Conservation (phyloP, 2,113 vertebrate species). For the Sebastes schlegelii region DNA sequence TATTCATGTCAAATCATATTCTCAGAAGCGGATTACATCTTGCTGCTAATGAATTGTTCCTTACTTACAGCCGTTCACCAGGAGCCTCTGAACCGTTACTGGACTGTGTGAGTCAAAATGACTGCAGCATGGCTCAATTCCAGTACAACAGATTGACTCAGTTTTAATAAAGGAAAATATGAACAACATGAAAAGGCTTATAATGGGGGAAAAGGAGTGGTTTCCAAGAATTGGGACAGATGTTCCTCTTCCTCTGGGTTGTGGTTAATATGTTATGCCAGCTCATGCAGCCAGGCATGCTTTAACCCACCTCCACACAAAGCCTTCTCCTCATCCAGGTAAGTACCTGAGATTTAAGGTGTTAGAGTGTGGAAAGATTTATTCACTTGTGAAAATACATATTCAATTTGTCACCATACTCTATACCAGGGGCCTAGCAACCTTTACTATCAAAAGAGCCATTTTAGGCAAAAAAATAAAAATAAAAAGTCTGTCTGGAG, state of each 20-base stretch:
- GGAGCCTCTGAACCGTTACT: slow-evolving; percentile 23
- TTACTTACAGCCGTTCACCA: neutral
- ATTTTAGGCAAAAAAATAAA: too few relatives aligned
- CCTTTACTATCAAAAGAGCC: too few relatives aligned
- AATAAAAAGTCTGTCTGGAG: too few relatives aligned
- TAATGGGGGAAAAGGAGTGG: slow-evolving; percentile 53
- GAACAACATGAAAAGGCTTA: slow-evolving; percentile 51
- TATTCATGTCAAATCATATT: too few relatives aligned
- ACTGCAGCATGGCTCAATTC: slow-evolving; percentile 35
- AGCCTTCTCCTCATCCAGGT: neutral
- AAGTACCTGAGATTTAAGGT: neutral
- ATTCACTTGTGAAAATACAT: neutral
- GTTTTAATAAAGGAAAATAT: slow-evolving; percentile 72
- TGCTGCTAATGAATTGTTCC: neutral
- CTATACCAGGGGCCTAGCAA: too few relatives aligned
- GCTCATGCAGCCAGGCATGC: neutral
- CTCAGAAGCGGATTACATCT: neutral
- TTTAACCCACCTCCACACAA: neutral
- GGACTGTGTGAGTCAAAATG: slow-evolving; percentile 47
- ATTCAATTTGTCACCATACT: neutral
- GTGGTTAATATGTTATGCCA: slow-evolving; percentile 12
- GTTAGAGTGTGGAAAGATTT: neutral
- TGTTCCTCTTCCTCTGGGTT: slow-evolving; percentile 12
- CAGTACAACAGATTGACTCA: slow-evolving; percentile 32
- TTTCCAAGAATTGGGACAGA: slow-evolving; percentile 56